These are phyloP conservation scores for Pipistrellus kuhlii DNA, from an alignment of 2,797 vertebrate species.

Conservation along the genomic window DNA sequence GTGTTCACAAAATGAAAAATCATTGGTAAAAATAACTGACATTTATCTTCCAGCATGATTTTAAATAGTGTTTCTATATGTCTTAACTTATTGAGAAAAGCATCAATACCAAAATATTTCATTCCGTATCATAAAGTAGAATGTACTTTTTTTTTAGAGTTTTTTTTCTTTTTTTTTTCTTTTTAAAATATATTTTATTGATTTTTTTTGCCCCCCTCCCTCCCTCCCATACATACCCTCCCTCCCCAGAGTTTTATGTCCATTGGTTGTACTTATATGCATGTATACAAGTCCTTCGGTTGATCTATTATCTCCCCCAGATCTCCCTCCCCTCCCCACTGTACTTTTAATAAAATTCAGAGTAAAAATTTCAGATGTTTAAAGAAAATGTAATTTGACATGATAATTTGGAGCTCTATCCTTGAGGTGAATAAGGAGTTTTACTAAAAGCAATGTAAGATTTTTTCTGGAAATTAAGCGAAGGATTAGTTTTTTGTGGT, in stretches of 20 bases:
- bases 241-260: no score
- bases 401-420: background rate
- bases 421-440: conserved; percentile 32
- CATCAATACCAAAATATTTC: background rate
- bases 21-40: background rate
- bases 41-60: background rate
- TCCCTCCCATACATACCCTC: no score
- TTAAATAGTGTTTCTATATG: conserved; percentile 9
- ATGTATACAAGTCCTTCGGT: no score
- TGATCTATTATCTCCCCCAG: no score
- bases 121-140: background rate
- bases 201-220: no score
- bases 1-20: conserved; percentile 16
- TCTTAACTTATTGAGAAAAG: conserved; percentile 17
- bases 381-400: background rate
- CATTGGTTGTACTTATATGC: no score
- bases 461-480: conserved; percentile 20
- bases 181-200: no score
- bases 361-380: conserved; percentile 8
- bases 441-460: background rate
- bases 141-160: conserved; percentile 47
- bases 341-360: conserved; percentile 36
- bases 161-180: no score
- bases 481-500: conserved; percentile 37
- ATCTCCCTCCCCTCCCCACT: no score